Conservation (phyloP, 1,140 invertebrate genomes). For the Neodiprion lecontei region DNA sequence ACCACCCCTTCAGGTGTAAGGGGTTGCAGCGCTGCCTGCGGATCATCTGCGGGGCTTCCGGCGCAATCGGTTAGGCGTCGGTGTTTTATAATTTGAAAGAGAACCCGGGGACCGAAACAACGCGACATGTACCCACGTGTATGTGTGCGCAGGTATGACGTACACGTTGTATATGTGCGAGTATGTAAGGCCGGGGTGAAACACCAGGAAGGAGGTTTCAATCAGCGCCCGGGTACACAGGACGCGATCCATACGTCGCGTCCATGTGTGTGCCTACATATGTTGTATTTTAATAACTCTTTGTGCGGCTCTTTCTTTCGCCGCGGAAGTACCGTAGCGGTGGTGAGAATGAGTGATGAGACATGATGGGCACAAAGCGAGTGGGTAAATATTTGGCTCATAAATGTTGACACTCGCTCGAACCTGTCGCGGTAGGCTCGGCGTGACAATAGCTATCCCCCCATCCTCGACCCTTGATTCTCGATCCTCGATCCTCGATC, state of each 20-base stretch:
- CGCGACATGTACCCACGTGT: not conserved
- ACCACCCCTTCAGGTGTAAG: not conserved
- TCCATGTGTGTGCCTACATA: not conserved
- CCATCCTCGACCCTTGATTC: not conserved
- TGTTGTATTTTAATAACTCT: constrained; percentile 15
- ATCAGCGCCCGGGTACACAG: not conserved
- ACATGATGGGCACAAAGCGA: constrained; percentile 10
- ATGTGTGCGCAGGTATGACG: not conserved
- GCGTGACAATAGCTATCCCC: not conserved
- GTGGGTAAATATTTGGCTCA: constrained; percentile 9
- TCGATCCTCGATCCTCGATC: no score
- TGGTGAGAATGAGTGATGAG: not conserved
- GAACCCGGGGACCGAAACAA: not conserved
- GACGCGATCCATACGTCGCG: not conserved
- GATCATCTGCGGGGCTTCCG: no score
- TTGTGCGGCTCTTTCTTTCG: not conserved
- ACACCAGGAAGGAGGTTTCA: not conserved
- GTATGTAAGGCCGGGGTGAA: no score
- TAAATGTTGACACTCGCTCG: constrained; percentile 13
- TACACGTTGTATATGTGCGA: not conserved
- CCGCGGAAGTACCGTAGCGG: not conserved
- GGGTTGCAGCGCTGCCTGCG: no score
- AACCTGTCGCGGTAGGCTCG: not conserved
- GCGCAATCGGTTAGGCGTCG: no score
- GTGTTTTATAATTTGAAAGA: not conserved